phyloP scores from a whole-genome alignment of 2,888 invertebrate genomes.

The Cremastinae sp. region DNA sequence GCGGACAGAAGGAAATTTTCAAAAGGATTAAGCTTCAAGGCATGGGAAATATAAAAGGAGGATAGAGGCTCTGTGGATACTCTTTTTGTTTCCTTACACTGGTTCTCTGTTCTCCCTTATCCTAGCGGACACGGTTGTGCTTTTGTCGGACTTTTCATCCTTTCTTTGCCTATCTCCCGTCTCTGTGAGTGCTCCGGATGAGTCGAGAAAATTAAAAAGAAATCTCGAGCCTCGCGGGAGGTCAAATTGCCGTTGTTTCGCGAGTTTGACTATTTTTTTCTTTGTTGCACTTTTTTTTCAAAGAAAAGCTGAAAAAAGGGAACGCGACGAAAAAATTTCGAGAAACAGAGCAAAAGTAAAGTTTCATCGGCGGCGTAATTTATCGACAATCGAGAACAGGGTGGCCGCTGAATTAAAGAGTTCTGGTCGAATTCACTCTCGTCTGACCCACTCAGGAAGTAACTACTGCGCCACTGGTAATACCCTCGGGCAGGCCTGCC shows the following conservation, averaged over 20 bases:
- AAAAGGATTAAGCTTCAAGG: slow-evolving; percentile 20
- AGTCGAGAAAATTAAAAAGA: slow-evolving; percentile 49
- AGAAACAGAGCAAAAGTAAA: slow-evolving; percentile 20
- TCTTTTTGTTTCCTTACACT: not conserved
- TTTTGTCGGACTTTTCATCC: slow-evolving; percentile 16
- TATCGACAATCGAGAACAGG: slow-evolving; percentile 47
- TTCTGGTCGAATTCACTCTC: slow-evolving; percentile 14
- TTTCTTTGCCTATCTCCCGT: not conserved
- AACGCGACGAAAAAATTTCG: not conserved
- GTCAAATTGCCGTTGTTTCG: slow-evolving; percentile 47
- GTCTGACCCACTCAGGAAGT: slow-evolving; percentile 56
- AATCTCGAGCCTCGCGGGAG: slow-evolving; percentile 37
- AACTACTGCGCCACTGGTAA: slow-evolving; percentile 41
- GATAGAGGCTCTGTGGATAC: slow-evolving; percentile 5
- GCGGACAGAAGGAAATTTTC: slow-evolving; percentile 26
- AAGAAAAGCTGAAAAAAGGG: slow-evolving; percentile 10
- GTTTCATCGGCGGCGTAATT: slow-evolving; percentile 46
- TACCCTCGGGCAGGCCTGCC: slow-evolving; percentile 13
- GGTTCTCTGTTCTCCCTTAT: slow-evolving; percentile 14
- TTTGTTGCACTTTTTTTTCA: not conserved
- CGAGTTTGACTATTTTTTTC: slow-evolving; percentile 33
- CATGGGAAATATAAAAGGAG: slow-evolving; percentile 1
- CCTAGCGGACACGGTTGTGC: not conserved
- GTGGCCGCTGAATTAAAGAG: slow-evolving; percentile 7
- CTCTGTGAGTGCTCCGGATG: slow-evolving; percentile 6